Conservation (phyloP, 2,113 vertebrate species). For the Donacobius atricapilla region DNA sequence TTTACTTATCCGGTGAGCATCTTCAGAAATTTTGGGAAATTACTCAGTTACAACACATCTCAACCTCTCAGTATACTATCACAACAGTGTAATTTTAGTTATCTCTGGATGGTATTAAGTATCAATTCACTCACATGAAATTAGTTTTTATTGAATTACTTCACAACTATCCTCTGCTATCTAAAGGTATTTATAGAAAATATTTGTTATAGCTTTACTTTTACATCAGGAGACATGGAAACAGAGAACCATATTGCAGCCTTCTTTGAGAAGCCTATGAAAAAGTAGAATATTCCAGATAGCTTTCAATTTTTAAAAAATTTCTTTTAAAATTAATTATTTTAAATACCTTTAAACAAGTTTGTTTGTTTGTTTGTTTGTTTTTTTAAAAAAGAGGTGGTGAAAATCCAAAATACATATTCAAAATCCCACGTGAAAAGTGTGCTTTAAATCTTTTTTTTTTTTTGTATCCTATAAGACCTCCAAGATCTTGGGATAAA, state of each 20-base stretch:
- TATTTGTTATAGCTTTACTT: not conserved
- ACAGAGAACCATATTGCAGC: not conserved
- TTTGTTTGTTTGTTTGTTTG: too few species aligned
- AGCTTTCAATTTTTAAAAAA: not conserved
- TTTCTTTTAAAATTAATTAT: not conserved
- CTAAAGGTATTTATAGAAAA: not conserved
- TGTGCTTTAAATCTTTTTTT: not conserved
- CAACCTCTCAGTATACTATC: not conserved
- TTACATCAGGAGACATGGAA: not conserved
- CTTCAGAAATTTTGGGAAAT: not conserved
- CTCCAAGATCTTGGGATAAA: not conserved
- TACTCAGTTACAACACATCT: not conserved
- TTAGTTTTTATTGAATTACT: not conserved
- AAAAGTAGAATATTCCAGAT: not conserved
- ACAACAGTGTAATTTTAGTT: not conserved
- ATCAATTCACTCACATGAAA: not conserved
- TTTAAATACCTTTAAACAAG: not conserved
- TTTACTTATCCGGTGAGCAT: conserved; percentile 75
- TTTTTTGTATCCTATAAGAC: not conserved
- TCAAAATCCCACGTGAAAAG: not conserved
- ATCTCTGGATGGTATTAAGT: not conserved
- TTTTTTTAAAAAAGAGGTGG: not conserved
- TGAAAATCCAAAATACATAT: not conserved
- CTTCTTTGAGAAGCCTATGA: not conserved
- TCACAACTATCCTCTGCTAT: not conserved